Base-by-base conservation (phyloP, 2,797 vertebrate species). In the Jordanella pulchra region DNA sequence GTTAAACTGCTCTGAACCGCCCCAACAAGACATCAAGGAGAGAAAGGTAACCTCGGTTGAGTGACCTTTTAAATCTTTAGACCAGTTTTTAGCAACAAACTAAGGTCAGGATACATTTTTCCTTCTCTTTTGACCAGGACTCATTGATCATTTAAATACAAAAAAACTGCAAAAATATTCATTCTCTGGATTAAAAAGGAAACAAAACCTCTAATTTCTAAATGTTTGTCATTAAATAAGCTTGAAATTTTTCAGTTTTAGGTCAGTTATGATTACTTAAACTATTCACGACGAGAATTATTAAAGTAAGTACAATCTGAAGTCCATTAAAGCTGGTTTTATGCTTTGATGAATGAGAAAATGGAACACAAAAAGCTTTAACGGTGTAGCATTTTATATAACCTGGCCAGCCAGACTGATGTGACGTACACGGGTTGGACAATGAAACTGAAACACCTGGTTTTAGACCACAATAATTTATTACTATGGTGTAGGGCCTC, bases 41-140 rank as follows among this genome's bases (percentile, higher is more conserved):
- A 44, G 44, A 63, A 35, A 27, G 53, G 23, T 73, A 51, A 63
- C 39, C 54, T 65, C 39, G 1, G 50, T 47, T 72, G 21, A 32
- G 17, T 17, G 23, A 11, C 39, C 18, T 39, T 56, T 23, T 64
- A 60, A 65, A 69, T 70, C 28, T 1, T n/a, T 74, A 58, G 75
- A 86, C 78, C 73, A 73, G 76, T 79, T 2, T 39, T 28, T 7
- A 42, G 23, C 23, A 44, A 25, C 23, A 42, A n/a, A 25, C 35
- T 25, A 35, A 63, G 23, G 23, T 18, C 60, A 63, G 5, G 1
- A 18, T 21, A 7, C 58, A n/a, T 42, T 25, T 63, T 63, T 42
- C n/a, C 9, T n/a, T 61, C 23, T n/a, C 12, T 14, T 39, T n/a
- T 61, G 35, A 61, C 32, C 4, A 32, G 11, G 35, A 35, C n/a